Base-by-base conservation (phyloP, 1,140 invertebrate species). In the Brachionus calyciflorus region DNA sequence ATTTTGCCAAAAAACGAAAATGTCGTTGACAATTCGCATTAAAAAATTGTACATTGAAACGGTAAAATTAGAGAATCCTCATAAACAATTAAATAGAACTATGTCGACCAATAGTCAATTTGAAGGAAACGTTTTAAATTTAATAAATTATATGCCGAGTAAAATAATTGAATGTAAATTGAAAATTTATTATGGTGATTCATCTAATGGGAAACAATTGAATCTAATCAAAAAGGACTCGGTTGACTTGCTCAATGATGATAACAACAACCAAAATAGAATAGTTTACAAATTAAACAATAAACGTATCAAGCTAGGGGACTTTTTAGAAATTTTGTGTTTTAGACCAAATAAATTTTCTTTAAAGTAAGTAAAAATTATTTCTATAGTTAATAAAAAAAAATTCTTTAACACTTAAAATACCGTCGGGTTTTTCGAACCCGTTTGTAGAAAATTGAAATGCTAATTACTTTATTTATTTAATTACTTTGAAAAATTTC, bases 141-240 rank as follows among this genome's bases (percentile, higher is more conserved):
- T n/a, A n/a, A n/a, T n/a, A n/a, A 37, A 37, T 37, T 37, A 5
- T 37, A 9, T 37, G 9, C 33, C 33, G 9, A 3, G 33, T 37
- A 41, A 30, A 10, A 9, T 60, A 5, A 60, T 60, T 17, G 55
- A 60, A 37, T 60, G 55, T 41, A 28, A 33, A 37, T 30, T 60
- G 3, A 60, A 60, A 60, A 60, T 60, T 37, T 60, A 37, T 37
- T 60, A 30, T n/a, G 37, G 19, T n/a, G 37, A 28, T 33, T 37
- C 55, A 60, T 37, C 33, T 3, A 60, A 60, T 37, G 55, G 55
- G 7, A 60, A 60, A 60, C n/a, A 33, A 60, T 37, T 60, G 30
- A 60, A 60, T 28, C 17, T 60, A n/a, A 60, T 33, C 9, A 60
- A 57, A 28, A 24, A 57, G n/a, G 30, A 57, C 17, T n/a, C 30